Evolutionary conservation across 2,888 invertebrate genomes (phyloP).

Genomic region (Apotomis turbidana): DNA sequence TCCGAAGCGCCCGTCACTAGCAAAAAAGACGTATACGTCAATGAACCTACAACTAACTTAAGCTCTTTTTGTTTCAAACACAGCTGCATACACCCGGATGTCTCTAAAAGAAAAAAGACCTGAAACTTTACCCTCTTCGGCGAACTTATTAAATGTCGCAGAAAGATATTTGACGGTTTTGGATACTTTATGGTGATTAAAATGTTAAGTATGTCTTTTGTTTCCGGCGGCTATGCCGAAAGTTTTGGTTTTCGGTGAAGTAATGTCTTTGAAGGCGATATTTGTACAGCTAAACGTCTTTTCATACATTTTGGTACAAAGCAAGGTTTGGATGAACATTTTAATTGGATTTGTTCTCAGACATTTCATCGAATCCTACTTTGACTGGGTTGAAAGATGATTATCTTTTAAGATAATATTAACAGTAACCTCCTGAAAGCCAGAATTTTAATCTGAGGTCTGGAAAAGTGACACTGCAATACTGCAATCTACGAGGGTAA

Average conservation of each 20-base stretch:
- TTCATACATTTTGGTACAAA: slow-evolving; percentile 34
- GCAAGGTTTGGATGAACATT: slow-evolving; percentile 37
- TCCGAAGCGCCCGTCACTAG: slow-evolving; percentile 56
- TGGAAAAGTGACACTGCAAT: too few relatives aligned
- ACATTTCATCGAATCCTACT: neutral
- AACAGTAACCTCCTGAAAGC: too few relatives aligned
- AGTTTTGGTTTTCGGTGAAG: slow-evolving; percentile 33
- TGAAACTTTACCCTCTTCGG: slow-evolving; percentile 58
- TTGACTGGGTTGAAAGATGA: too few relatives aligned
- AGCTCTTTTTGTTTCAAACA: neutral
- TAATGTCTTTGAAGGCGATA: slow-evolving; percentile 13
- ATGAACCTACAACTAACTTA: neutral
- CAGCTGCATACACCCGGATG: slow-evolving; percentile 7
- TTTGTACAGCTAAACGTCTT: slow-evolving; percentile 35
- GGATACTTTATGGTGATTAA: slow-evolving; percentile 51
- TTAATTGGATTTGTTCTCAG: slow-evolving; percentile 12
- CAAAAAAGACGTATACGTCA: neutral
- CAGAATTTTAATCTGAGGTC: too few relatives aligned
- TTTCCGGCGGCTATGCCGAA: slow-evolving; percentile 39
- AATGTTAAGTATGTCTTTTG: slow-evolving; percentile 47
- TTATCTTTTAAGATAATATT: too few relatives aligned
- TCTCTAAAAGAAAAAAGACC: slow-evolving; percentile 51
- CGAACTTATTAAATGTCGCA: slow-evolving; percentile 58
- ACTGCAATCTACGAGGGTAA: too few relatives aligned
- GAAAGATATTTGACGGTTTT: slow-evolving; percentile 53